phyloP scores from a whole-genome alignment of 2,113 vertebrate genomes.

The Peucedramus taeniatus region DNA sequence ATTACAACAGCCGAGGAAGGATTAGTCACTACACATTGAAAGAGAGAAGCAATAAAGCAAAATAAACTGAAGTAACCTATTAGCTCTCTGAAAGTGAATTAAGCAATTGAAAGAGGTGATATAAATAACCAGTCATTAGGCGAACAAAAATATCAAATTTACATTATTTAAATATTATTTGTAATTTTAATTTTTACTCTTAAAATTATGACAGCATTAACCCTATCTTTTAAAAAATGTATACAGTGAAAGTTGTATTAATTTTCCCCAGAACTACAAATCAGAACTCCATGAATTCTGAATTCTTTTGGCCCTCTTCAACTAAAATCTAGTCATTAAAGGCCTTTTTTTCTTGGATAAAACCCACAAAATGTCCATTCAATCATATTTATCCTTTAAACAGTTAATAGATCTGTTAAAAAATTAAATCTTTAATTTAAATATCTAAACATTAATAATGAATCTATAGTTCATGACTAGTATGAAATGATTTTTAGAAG shows the following conservation, averaged over 20 bases:
- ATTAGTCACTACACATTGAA: constrained; percentile 35
- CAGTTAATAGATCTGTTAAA: background rate
- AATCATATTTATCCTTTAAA: background rate
- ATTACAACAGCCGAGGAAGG: constrained; percentile 19
- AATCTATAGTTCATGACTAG: background rate
- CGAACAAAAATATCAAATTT: background rate
- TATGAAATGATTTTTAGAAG: background rate
- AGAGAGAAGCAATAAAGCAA: background rate
- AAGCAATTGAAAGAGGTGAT: background rate
- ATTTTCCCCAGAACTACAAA: background rate
- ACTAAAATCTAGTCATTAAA: background rate
- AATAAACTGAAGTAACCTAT: constrained; percentile 9
- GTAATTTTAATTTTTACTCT: background rate
- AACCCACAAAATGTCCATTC: background rate
- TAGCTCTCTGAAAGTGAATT: background rate
- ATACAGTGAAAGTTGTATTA: background rate
- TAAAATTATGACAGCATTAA: background rate
- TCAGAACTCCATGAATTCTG: background rate
- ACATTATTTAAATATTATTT: background rate
- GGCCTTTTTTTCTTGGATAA: background rate
- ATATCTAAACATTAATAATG: background rate
- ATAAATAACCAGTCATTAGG: background rate
- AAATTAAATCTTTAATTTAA: background rate
- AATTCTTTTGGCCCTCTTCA: background rate
- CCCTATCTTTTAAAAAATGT: background rate